Evolutionary conservation across 1,140 invertebrate species (phyloP), one percentile per base, ranked within the genome.

Genomic region (Amphibalanus amphitrite): DNA sequence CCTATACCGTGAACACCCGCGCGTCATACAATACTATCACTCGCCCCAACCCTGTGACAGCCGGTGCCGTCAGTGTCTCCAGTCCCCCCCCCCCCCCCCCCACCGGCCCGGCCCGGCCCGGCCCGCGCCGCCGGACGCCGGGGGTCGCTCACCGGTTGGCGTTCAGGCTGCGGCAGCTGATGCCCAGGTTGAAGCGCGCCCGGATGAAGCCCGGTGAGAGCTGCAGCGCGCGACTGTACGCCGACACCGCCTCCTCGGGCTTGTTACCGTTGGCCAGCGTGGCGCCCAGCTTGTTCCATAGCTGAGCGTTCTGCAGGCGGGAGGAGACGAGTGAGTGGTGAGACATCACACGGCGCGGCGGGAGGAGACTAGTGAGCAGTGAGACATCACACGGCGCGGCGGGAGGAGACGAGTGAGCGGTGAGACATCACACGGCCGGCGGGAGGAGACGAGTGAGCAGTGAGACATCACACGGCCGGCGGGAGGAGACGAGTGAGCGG

Each of bases 261-360:
- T 87, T 86, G 69, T 91, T 90, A 75, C 94, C 92, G 82, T 99
- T 99, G 26, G 97, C 97, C 75, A 98, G 82, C 30, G 95, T 96
- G 40, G 97, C 97, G 67, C 97, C 97, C 33, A 98, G 82, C 77
- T 93, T 89, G 82, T 99, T 99, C 97, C 97, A 99, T 47, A 98
- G 81, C 79, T 92, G 86, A 13, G 93, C 88, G 87, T 98, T 65
- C 64, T 65, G 20, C 6, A 29, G n/a, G 26, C n/a, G n/a, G n/a
- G n/a, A n/a, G n/a, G n/a, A n/a, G n/a, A n/a, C n/a, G n/a, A n/a
- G n/a, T n/a, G n/a, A n/a, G n/a, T n/a, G n/a, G n/a, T 69, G 67
- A 69, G 17, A 71, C 17, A 30, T 23, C 26, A 67, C 25, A 10
- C 10, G 28, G 72, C 29, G 26, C n/a, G 15, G 71, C 17, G 70